Base-by-base conservation (phyloP, 1,140 invertebrate genomes). In the Trachymyrmex cornetzi region DNA sequence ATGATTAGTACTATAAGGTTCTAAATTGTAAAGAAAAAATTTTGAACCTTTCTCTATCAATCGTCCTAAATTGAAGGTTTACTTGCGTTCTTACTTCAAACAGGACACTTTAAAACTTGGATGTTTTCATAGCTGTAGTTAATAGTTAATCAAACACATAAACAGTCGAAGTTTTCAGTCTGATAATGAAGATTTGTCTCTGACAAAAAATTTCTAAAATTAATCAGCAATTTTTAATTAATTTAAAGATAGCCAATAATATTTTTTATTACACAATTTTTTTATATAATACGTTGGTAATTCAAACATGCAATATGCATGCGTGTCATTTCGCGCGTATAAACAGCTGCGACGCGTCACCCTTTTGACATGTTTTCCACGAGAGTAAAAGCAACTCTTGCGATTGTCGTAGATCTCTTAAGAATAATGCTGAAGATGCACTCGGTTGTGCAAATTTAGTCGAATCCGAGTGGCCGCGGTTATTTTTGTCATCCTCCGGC, bases 401-500 rank as follows among this genome's bases (percentile, higher is more conserved):
- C 12, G 66, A 12, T n/a, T 48, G 34, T 34, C 30, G 59, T 55
- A n/a, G 14, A 74, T 74, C 55, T 50, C 55, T 82, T 6, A 61
- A 61, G 38, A 84, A 48, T 74, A 74, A 72, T 24, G 14, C 34
- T 55, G 24, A 84, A n/a, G 27, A 84, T 74, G 50, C 64, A 77
- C 57, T 88, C 64, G 19, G 11, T 14, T 16, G 22, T 12, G 22
- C 27, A 12, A 77, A 87, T 85, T 85, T 66, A 55, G 27, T 22
- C 57, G 72, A 38, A 77, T 24, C 24, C 30, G 38, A 87, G 27
- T 57, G 14, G 53, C 16, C n/a, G 14, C 53, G n/a, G 69, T 22
- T 89, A 88, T 89, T 88, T 79, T 48, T 80, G 72, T 38, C 57
- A 7, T 71, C 16, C 16, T 16, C 16, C 22, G 69, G n/a, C 57